These are phyloP conservation scores for Blomia tropicalis DNA, from an alignment of 2,888 invertebrate genomes.

Conservation along the genomic window DNA sequence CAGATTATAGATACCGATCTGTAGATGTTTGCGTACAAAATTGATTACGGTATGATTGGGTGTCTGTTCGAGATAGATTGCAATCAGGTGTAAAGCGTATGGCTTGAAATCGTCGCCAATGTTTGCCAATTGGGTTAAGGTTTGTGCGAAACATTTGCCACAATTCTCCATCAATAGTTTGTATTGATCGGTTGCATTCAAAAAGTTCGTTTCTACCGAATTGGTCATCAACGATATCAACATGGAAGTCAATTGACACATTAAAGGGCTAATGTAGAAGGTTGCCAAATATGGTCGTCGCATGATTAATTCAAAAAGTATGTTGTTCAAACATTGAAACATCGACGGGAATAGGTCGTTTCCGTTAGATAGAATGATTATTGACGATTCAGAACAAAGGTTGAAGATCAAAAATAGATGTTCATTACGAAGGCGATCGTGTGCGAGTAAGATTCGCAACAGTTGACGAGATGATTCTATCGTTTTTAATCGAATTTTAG, in stretches of 20 bases:
- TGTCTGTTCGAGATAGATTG: background rate
- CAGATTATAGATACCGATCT: background rate
- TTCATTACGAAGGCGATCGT: background rate
- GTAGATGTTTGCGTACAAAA: background rate
- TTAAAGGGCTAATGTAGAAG: background rate
- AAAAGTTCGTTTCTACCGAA: background rate
- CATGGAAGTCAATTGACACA: background rate
- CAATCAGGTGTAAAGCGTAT: background rate
- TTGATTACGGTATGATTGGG: background rate
- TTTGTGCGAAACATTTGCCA: background rate
- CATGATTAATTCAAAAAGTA: background rate
- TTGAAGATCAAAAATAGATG: constrained; percentile 7
- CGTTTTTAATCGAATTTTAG: background rate
- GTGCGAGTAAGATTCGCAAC: background rate
- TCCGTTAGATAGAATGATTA: background rate
- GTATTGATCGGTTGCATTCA: background rate
- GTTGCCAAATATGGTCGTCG: background rate
- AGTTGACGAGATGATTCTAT: background rate
- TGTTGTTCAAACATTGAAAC: background rate
- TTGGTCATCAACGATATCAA: background rate
- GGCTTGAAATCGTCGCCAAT: background rate
- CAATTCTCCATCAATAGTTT: background rate
- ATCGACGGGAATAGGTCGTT: background rate
- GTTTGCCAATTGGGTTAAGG: background rate
- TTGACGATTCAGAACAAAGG: background rate